Percentiles rank a stretch among this genome's conserved stretches.
Evolutionary conservation across 2,113 vertebrate genomes (phyloP).

Genomic region (Oenanthe oenanthe): DNA sequence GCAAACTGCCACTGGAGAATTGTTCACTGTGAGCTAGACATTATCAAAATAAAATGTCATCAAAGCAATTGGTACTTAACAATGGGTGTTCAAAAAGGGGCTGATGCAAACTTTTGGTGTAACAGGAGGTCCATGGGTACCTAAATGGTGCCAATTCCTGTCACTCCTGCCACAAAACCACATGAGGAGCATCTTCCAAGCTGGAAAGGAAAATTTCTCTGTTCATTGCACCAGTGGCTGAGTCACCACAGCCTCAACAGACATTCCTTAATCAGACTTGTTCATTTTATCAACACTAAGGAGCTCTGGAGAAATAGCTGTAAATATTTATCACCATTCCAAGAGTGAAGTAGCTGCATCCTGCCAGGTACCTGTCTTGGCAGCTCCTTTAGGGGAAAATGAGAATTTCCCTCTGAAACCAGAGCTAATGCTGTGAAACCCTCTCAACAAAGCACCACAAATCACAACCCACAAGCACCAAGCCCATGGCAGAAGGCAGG

Average conservation of each 20-base stretch:
- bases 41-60: background rate
- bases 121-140: background rate
- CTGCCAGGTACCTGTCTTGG: background rate
- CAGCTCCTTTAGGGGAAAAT: background rate
- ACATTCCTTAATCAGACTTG: constrained; percentile 7
- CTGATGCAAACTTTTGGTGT: background rate
- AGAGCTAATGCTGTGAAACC: background rate
- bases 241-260: constrained; percentile 23
- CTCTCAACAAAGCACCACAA: background rate
- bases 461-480: background rate
- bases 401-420: background rate
- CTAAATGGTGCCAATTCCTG: background rate
- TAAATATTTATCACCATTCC: constrained; percentile 43
- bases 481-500: too few relatives aligned
- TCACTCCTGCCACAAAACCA: background rate
- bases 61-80: background rate
- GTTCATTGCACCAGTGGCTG: background rate
- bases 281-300: constrained; percentile 35
- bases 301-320: background rate
- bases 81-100: background rate
- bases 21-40: background rate
- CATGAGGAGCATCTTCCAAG: background rate
- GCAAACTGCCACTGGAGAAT: background rate
- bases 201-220: background rate
- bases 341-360: background rate